Conservation (phyloP, 2,797 vertebrate genomes). For the Xiphorhynchus erythropygius region DNA sequence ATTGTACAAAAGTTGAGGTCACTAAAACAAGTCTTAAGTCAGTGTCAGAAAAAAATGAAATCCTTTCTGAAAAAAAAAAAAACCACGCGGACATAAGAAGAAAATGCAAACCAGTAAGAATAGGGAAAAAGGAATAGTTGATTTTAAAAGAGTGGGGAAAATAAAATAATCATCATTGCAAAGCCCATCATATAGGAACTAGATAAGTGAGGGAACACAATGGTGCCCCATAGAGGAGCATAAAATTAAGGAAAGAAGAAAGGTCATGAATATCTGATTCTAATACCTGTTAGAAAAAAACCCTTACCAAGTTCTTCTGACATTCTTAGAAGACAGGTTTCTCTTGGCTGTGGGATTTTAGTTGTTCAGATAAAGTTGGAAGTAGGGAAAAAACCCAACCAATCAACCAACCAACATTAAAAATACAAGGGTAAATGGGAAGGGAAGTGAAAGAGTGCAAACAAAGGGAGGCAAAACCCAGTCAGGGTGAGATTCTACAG, state of each 20-base stretch:
- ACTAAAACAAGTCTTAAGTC: not conserved
- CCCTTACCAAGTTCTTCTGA: not conserved
- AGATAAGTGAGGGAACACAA: not conserved
- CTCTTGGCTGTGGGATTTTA: not conserved
- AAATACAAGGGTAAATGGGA: not conserved
- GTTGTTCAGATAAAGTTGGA: not conserved
- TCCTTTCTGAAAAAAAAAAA: not conserved
- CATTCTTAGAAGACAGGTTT: not conserved
- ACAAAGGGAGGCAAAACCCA: not conserved
- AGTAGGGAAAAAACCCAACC: not conserved
- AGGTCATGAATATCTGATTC: not conserved
- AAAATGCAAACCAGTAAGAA: not conserved
- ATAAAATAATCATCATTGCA: not conserved
- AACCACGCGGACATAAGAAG: not conserved
- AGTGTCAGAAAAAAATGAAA: not conserved
- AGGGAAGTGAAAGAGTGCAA: not conserved
- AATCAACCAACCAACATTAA: no score
- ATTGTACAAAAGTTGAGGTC: not conserved
- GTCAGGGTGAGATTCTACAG: not conserved
- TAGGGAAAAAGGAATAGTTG: not conserved
- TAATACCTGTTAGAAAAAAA: not conserved
- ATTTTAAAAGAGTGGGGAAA: not conserved
- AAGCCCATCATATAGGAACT: not conserved
- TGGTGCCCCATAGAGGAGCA: rapidly evolving
- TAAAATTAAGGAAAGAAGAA: not conserved